Percentiles rank a stretch among this genome's conserved stretches.
Conservation (phyloP, 2,888 invertebrate species). For the Phaonia tiefii region DNA sequence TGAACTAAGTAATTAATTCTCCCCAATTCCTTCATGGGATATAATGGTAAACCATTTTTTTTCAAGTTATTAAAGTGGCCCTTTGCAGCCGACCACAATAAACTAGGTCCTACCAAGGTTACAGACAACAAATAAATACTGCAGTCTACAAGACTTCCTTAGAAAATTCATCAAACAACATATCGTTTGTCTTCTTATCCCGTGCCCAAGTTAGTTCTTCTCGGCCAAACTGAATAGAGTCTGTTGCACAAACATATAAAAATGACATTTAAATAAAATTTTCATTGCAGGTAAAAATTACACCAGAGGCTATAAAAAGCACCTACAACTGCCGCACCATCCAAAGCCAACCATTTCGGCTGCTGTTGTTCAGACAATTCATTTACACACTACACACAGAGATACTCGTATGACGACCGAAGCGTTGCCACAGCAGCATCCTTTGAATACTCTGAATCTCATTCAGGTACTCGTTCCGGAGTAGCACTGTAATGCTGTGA, state of each 20-base stretch:
- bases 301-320: slow-evolving; percentile 40
- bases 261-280: slow-evolving; percentile 62
- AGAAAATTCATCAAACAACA: no score
- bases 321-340: slow-evolving; percentile 33
- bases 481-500: slow-evolving; percentile 27
- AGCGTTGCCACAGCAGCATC: background rate
- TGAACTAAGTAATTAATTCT: no score
- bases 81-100: no score
- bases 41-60: no score
- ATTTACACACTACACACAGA: background rate
- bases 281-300: slow-evolving; percentile 60
- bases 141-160: no score
- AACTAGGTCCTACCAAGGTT: no score
- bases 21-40: no score
- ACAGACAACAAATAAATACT: no score
- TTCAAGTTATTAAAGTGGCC: no score
- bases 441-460: background rate
- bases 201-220: background rate
- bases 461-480: no score
- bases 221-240: slow-evolving; percentile 20
- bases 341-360: slow-evolving; percentile 1
- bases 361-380: background rate
- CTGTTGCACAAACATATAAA: slow-evolving; percentile 43
- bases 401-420: background rate
- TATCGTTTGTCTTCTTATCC: no score